Percentiles rank a stretch among this genome's conserved stretches.
phyloP scores from a whole-genome alignment of 2,797 vertebrate genomes.

The Acridotheres tristis region DNA sequence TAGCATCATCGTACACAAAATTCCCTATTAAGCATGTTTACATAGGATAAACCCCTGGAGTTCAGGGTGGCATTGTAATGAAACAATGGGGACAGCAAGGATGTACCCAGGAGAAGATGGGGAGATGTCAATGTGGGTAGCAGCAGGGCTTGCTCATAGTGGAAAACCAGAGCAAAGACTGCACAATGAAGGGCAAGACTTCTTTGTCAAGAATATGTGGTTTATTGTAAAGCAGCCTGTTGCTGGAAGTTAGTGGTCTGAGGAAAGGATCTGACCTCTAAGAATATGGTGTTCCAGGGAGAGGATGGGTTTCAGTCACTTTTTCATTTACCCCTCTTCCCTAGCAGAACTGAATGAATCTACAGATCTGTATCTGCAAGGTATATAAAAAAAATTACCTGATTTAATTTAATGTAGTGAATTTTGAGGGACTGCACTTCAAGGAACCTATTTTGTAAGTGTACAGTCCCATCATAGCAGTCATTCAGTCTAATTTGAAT shows the following conservation, averaged over 20 bases:
- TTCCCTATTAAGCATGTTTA: neutral
- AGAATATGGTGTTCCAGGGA: neutral
- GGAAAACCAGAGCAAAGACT: neutral
- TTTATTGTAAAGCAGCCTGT: neutral
- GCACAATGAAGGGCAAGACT: neutral
- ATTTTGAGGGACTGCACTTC: neutral
- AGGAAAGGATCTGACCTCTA: neutral
- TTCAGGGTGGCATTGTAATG: neutral
- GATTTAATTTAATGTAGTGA: neutral
- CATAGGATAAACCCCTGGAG: neutral
- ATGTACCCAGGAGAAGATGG: neutral
- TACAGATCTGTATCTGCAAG: neutral
- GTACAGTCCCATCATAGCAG: neutral
- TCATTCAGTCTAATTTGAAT: neutral
- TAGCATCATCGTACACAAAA: neutral
- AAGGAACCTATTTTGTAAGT: neutral
- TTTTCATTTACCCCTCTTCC: neutral
- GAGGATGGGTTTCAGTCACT: neutral
- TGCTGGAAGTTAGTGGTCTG: neutral
- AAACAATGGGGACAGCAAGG: neutral
- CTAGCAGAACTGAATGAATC: neutral
- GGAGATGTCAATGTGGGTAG: neutral
- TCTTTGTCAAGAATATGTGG: neutral
- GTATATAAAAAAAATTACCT: neutral
- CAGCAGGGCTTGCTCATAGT: neutral